phyloP scores from a whole-genome alignment of 2,113 vertebrate genomes.

The Synodontis membranacea region DNA sequence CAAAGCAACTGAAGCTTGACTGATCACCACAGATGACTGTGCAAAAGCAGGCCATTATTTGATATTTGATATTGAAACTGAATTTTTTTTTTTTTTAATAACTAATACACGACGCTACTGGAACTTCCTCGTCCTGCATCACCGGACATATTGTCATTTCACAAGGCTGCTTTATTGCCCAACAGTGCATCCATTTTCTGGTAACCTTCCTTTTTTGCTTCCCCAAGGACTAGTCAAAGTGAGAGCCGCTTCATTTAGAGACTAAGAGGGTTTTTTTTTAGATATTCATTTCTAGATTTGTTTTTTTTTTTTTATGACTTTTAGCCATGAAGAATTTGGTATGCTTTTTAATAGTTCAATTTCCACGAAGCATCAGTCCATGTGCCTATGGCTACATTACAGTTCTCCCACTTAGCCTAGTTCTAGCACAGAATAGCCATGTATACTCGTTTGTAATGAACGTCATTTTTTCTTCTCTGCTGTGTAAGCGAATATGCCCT shows the following conservation, averaged over 20 bases:
- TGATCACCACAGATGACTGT: background rate
- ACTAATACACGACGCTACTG: background rate
- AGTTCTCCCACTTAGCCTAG: too few relatives aligned
- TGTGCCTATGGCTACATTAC: background rate
- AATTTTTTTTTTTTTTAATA: background rate
- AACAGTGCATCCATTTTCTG: conserved; percentile 54
- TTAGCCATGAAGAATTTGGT: background rate
- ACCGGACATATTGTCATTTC: background rate
- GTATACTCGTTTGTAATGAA: background rate
- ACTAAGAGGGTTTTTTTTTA: background rate
- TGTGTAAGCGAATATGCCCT: background rate
- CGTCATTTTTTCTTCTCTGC: background rate
- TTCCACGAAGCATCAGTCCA: background rate
- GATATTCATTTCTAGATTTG: background rate
- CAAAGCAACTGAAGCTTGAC: background rate
- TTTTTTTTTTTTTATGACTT: background rate
- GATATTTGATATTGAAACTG: background rate
- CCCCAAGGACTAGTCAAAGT: conserved; percentile 30
- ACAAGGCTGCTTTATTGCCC: conserved; percentile 23
- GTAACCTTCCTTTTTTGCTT: conserved; percentile 41
- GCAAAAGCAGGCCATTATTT: background rate
- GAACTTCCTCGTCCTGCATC: background rate
- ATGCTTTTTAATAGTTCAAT: background rate
- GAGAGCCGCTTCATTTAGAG: conserved; percentile 16
- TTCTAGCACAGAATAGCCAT: background rate